Evolutionary conservation across 1,140 invertebrate genomes (phyloP), one percentile per base, ranked within the genome.

Genomic region (Zaprionus capensis): DNA sequence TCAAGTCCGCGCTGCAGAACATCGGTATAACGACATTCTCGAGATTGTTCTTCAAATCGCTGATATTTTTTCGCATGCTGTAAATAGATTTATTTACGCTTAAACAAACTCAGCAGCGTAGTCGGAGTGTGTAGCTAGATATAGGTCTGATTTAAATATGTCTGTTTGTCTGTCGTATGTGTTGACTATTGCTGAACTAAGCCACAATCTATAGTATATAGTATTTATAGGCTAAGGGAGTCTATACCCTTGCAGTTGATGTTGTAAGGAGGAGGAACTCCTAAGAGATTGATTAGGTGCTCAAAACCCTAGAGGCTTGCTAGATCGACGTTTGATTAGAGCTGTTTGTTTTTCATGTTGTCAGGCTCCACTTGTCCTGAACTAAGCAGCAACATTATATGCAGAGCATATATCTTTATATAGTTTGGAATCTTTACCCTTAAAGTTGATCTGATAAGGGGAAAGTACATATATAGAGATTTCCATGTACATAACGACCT

Each of bases 1-100:
- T 94, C 93, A 95, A 94, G 93, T 96, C 96, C 57, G 98, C 96
- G 93, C 97, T 97, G 94, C 98, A 99, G 94, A 99, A 99, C 96
- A 99, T 98, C 78, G 98, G 98, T 81, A 99, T 97, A 73, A 99
- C 97, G 81, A 99, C 97, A 88, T 95, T 96, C 95, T 99, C 98
- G 93, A 99, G 95, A 85, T 96, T 95, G 93, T 96, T 96, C 93
- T 98, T 98, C 86, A 99, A 94, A 92, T 98, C 97, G 93, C 97
- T 96, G 71, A 97, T 97, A 94, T 98, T 98, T 95, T 99, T 99
- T 87, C 98, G 94, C 87, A 97, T 97, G 95, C 98, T 99, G 87
- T 77, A 92, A 91, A 90, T 91, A 91, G 66, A 87, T 84, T 58
- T 51, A 34, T 34, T 67, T 56, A 36, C 44, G 38, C 80, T 87